Percentiles rank a stretch among this genome's conserved stretches.
Evolutionary conservation across 2,113 vertebrate genomes (phyloP).

Genomic region (Thinocorus orbignyianus): DNA sequence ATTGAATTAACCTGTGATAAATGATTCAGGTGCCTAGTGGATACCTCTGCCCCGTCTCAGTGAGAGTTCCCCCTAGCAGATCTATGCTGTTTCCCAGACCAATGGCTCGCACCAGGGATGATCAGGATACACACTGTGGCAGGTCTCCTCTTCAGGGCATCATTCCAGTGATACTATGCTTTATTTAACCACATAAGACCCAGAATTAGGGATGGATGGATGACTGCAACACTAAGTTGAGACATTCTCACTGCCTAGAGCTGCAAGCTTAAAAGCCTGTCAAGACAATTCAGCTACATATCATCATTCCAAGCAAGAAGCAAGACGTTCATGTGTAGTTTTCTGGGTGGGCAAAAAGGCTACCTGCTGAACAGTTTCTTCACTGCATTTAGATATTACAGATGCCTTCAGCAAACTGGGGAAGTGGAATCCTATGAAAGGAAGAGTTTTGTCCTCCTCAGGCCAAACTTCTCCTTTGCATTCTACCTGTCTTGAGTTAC

Average conservation of each 20-base stretch:
- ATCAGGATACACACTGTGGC: not conserved
- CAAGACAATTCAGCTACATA: not conserved
- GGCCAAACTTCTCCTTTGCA: not conserved
- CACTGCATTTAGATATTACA: not conserved
- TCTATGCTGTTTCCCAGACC: not conserved
- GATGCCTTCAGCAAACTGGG: not conserved
- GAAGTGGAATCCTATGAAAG: not conserved
- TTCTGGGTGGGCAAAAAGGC: slow-evolving; percentile 2
- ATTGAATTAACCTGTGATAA: not conserved
- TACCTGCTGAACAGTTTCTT: not conserved
- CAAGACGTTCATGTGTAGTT: not conserved
- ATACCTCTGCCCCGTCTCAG: not conserved
- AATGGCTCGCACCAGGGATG: not conserved
- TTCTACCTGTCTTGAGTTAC: not conserved
- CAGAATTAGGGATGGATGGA: not conserved
- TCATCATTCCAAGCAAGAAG: not conserved
- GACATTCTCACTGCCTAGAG: not conserved
- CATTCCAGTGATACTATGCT: not conserved
- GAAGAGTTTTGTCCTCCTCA: not conserved
- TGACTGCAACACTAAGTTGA: not conserved
- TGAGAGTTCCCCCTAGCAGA: not conserved
- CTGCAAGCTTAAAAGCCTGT: slow-evolving; percentile 28
- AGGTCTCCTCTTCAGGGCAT: slow-evolving; percentile 13
- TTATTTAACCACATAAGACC: not conserved
- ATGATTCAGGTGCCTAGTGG: not conserved